A percentile compares a stretch with the other conserved stretches of the same genome.
phyloP scores from a whole-genome alignment of 1,140 invertebrate species.

The Stenopsyche tienmushanensis region DNA sequence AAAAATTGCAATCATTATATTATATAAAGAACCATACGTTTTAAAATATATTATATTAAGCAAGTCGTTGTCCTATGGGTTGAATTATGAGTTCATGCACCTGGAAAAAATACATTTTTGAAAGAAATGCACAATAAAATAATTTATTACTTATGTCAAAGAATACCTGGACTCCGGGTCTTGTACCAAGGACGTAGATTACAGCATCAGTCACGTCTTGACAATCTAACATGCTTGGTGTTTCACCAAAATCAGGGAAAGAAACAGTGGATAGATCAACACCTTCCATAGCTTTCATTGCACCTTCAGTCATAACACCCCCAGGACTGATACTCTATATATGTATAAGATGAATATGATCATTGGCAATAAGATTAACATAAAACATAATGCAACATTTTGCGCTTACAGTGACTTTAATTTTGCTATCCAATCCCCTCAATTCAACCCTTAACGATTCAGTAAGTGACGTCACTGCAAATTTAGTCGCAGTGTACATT shows the following conservation, averaged over 20 bases:
- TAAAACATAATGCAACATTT: background rate
- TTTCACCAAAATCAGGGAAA: background rate
- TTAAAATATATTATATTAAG: no score
- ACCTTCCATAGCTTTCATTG: background rate
- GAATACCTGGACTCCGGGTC: conserved; percentile 64
- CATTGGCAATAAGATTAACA: background rate
- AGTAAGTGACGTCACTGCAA: conserved; percentile 59
- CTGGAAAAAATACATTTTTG: conserved; percentile 39
- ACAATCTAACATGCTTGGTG: conserved; percentile 18
- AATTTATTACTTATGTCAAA: no score
- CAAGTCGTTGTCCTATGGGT: conserved; percentile 3
- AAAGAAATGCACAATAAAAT: background rate
- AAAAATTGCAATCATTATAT: no score
- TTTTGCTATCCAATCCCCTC: conserved; percentile 49
- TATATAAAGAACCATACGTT: no score
- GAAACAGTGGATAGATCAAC: conserved; percentile 33
- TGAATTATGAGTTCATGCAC: conserved; percentile 41
- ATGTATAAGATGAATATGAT: background rate
- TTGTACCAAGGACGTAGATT: conserved; percentile 60
- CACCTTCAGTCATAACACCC: conserved; percentile 23
- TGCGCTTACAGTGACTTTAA: conserved; percentile 52
- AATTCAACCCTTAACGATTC: conserved; percentile 61
- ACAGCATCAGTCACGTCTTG: conserved; percentile 61
- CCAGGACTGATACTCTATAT: conserved; percentile 35
- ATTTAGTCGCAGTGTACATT: conserved; percentile 63